Percentiles rank a stretch among this genome's conserved stretches.
phyloP scores from a whole-genome alignment of 2,888 invertebrate genomes.

The Bimastos eiseni region DNA sequence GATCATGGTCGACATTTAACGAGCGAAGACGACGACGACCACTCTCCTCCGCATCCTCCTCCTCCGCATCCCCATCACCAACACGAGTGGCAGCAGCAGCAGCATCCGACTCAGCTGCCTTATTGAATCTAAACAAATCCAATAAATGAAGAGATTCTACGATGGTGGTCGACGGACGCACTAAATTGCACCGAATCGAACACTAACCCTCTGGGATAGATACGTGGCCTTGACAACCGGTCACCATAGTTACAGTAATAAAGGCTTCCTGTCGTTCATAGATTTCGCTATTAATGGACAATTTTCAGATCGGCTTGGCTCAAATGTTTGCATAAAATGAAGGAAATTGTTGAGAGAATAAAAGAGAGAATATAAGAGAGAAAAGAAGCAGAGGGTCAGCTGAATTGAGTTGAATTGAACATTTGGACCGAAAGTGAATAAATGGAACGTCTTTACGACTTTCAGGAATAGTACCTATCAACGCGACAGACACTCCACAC shows the following conservation, averaged over 20 bases:
- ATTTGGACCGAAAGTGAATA: neutral
- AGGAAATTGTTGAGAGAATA: neutral
- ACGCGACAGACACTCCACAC: neutral
- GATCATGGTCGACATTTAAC: too few species aligned
- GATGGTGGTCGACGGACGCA: neutral
- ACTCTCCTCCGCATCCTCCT: neutral
- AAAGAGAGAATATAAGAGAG: neutral
- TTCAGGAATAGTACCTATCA: neutral
- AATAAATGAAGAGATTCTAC: neutral
- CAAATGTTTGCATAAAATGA: neutral
- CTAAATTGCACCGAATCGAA: conserved; percentile 5
- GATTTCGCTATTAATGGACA: neutral
- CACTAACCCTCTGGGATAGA: neutral
- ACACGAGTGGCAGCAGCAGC: neutral
- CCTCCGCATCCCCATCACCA: too few species aligned
- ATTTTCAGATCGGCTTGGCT: neutral
- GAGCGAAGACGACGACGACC: neutral
- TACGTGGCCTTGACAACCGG: neutral
- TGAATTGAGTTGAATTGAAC: neutral
- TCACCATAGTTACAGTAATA: neutral
- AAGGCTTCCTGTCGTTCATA: neutral
- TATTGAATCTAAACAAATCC: neutral
- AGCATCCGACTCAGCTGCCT: neutral
- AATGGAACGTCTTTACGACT: neutral
- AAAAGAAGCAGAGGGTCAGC: neutral